Conservation (phyloP, 2,113 vertebrate species). For the Ovis aries region DNA sequence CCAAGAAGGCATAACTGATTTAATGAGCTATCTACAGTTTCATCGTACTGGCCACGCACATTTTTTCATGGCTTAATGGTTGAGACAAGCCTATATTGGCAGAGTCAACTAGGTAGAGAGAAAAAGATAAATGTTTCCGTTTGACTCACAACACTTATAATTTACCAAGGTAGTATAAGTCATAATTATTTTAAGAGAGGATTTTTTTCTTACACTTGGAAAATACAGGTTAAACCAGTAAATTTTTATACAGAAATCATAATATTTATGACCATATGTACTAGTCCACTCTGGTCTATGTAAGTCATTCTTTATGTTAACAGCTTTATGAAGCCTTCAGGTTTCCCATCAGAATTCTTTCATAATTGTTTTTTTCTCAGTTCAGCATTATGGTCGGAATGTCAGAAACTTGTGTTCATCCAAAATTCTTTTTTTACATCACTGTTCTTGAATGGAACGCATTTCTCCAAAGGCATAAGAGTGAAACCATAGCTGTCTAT, state of each 20-base stretch:
- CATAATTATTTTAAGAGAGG: neutral
- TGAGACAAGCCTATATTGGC: neutral
- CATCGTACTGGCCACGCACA: neutral
- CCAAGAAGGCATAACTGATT: neutral
- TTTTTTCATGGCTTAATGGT: neutral
- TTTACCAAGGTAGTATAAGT: neutral
- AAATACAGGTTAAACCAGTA: neutral
- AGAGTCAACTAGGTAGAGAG: neutral
- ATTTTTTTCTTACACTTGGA: neutral
- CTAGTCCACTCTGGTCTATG: rapidly evolving
- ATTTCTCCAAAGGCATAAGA: neutral
- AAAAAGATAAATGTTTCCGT: neutral
- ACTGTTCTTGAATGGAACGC: neutral
- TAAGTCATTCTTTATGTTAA: neutral
- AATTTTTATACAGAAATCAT: neutral
- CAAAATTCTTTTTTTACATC: neutral
- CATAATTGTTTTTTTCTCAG: neutral
- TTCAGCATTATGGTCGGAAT: neutral
- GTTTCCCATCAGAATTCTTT: neutral
- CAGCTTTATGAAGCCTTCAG: neutral
- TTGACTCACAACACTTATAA: neutral
- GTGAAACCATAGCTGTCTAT: neutral
- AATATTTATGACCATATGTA: neutral
- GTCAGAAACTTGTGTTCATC: neutral
- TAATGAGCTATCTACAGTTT: neutral